phyloP scores from a whole-genome alignment of 1,140 invertebrate genomes.

The Zaprionus ornatus region DNA sequence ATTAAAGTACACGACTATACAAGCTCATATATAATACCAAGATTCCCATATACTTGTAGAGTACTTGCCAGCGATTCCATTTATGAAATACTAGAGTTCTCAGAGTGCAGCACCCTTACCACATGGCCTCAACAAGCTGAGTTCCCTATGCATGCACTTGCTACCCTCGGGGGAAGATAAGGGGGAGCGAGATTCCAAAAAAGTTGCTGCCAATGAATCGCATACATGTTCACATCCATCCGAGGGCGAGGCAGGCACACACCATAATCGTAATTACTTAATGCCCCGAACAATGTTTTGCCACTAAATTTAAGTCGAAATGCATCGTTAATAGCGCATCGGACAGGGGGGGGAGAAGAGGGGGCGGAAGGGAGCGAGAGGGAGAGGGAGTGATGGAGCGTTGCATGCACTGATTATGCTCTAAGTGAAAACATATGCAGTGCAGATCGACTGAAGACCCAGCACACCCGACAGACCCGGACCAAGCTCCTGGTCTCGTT shows the following conservation, averaged over 20 bases:
- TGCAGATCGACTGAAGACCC: constrained; percentile 27
- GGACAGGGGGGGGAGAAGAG: no score
- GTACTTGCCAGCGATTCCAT: background rate
- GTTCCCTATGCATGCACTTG: constrained; percentile 7
- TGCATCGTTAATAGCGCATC: constrained; percentile 46
- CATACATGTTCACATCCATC: constrained; percentile 32
- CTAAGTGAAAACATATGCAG: constrained; percentile 70
- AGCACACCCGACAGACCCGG: no score
- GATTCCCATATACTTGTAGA: background rate
- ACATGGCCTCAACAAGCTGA: constrained; percentile 11
- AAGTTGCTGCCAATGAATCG: constrained; percentile 44
- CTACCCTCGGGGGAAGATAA: background rate
- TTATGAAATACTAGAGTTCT: background rate
- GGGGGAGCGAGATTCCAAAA: background rate
- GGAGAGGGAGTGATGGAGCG: background rate
- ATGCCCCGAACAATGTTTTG: constrained; percentile 55
- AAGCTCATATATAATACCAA: background rate
- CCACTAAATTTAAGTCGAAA: constrained; percentile 61
- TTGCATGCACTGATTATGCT: constrained; percentile 47
- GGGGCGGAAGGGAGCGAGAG: no score
- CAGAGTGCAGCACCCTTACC: background rate
- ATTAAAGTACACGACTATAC: background rate
- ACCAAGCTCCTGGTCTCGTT: background rate
- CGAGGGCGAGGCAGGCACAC: constrained; percentile 17
- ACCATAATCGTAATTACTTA: constrained; percentile 49